These are phyloP conservation scores for Leucoraja ocellata DNA, from an alignment of 2,797 vertebrate species.

Conservation along the genomic window DNA sequence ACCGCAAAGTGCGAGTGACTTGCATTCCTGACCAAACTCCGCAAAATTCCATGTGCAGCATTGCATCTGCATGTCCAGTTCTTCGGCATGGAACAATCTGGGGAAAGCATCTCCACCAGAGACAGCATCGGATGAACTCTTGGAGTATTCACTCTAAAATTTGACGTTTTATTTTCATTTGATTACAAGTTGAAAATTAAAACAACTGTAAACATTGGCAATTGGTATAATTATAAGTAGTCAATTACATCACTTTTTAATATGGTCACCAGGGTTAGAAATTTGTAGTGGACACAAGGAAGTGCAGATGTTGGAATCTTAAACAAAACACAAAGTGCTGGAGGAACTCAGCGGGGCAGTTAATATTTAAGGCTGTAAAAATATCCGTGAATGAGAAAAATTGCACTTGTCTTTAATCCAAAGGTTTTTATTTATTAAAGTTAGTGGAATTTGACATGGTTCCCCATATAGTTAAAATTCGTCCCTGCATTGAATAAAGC, in stretches of 20 bases:
- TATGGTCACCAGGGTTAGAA: neutral
- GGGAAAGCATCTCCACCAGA: neutral
- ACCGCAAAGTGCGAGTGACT: neutral
- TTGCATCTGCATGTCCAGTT: neutral
- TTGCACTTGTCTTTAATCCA: neutral
- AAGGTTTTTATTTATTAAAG: neutral
- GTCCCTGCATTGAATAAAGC: constrained; percentile 69
- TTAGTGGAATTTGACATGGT: neutral
- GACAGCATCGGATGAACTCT: neutral
- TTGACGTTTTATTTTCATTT: neutral
- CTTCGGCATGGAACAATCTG: neutral
- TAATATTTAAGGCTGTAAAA: neutral
- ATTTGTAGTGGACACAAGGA: neutral
- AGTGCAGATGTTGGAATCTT: no score
- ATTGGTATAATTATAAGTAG: neutral
- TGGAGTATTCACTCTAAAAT: neutral
- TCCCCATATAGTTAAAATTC: neutral
- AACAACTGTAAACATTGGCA: neutral
- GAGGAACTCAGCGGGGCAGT: no score
- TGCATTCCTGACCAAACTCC: neutral
- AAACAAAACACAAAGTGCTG: no score
- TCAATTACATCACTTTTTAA: neutral
- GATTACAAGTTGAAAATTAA: neutral
- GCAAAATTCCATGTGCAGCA: no score
- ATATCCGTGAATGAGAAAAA: neutral